These are phyloP conservation scores for Halocynthia roretzi DNA, from an alignment of 23 tunicate species.

Conservation along the genomic window DNA sequence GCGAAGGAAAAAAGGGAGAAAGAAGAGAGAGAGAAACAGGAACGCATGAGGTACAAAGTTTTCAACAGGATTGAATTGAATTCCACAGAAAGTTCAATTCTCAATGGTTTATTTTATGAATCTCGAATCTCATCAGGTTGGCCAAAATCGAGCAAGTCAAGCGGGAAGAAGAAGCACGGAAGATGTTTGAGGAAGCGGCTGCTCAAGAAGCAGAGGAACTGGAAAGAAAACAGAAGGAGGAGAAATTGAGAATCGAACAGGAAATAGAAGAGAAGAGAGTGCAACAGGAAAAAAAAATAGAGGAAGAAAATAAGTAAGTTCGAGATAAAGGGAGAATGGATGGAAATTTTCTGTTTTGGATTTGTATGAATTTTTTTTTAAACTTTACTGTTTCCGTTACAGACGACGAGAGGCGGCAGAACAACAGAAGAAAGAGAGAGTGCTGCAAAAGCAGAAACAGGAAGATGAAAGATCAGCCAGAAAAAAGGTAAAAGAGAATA, in stretches of 20 bases:
- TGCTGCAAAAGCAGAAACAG: conserved; percentile 45
- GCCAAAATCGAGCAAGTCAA: conserved; percentile 16
- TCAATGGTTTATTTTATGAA: background rate
- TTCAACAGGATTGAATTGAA: background rate
- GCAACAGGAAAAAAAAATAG: background rate
- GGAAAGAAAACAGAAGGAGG: conserved; percentile 3
- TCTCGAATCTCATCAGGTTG: background rate
- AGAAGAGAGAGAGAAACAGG: conserved; percentile 54
- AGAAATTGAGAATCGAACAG: conserved; percentile 12
- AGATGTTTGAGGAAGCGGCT: conserved; percentile 27
- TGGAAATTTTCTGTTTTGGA: no score
- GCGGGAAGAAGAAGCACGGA: conserved; percentile 27
- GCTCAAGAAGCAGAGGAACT: conserved; percentile 7
- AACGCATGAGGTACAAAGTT: conserved; percentile 30
- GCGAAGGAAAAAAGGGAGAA: conserved; percentile 50
- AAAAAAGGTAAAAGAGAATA: conserved; percentile 33
- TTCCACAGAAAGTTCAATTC: background rate
- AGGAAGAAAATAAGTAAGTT: background rate
- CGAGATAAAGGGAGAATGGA: background rate
- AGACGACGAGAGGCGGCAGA: conserved; percentile 53
- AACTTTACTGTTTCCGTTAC: background rate
- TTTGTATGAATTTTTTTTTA: background rate
- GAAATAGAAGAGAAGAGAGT: background rate
- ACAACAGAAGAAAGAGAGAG: conserved; percentile 29
- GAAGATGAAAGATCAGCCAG: conserved; percentile 69